These are phyloP conservation scores for Furcula furcula DNA, from an alignment of 2,888 invertebrate species.

Conservation along the genomic window DNA sequence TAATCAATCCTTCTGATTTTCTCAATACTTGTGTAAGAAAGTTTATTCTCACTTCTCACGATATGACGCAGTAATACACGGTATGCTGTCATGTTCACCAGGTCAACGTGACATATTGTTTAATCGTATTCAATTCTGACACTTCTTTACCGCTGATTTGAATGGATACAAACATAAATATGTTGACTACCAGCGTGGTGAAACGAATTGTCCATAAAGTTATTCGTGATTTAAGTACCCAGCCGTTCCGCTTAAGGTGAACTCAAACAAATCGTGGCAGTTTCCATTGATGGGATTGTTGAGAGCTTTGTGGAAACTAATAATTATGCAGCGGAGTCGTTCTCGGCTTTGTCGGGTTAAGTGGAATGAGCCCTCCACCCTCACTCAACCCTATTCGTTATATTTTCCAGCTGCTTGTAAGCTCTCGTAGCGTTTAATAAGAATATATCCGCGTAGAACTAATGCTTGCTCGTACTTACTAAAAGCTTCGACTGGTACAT, in stretches of 20 bases:
- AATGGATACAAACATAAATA: too few species aligned
- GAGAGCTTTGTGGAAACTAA: slow-evolving; percentile 10
- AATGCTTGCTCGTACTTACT: too few species aligned
- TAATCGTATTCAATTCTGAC: not conserved
- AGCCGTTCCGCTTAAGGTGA: slow-evolving; percentile 1
- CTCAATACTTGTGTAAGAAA: slow-evolving; percentile 14
- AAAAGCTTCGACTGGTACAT: not conserved
- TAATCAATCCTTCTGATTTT: slow-evolving; percentile 15
- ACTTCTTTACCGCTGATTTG: slow-evolving; percentile 15
- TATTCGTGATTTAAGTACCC: not conserved
- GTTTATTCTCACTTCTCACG: slow-evolving; percentile 35
- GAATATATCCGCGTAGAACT: not conserved
- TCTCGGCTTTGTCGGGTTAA: slow-evolving; percentile 9
- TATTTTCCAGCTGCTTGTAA: slow-evolving; percentile 8
- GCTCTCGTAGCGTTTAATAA: slow-evolving; percentile 4
- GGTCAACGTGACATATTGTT: slow-evolving; percentile 4
- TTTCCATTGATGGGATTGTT: slow-evolving; percentile 6
- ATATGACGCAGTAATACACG: slow-evolving; percentile 7
- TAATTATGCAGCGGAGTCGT: slow-evolving; percentile 11
- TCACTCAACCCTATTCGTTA: slow-evolving; percentile 10
- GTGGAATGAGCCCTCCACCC: slow-evolving; percentile 3
- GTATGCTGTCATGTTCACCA: slow-evolving; percentile 12
- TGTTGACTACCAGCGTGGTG: slow-evolving; percentile 17
- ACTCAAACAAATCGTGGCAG: slow-evolving; percentile 8
- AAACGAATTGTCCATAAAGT: slow-evolving; percentile 20